Conservation (phyloP, 1,140 invertebrate genomes). For the Triops cancriformis region DNA sequence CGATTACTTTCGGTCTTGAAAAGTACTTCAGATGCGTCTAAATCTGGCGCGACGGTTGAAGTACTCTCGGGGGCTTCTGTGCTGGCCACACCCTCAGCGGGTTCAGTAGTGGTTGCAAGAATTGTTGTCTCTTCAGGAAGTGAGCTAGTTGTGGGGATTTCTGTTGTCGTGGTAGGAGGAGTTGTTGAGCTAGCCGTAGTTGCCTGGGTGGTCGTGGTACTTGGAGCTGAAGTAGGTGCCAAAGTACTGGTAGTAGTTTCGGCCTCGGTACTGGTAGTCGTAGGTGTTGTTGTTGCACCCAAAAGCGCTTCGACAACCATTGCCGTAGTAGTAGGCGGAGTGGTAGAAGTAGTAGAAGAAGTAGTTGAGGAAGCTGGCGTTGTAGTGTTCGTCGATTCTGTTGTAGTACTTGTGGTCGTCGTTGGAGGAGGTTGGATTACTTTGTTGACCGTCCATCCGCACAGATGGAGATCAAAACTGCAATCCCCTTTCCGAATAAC, state of each 20-base stretch:
- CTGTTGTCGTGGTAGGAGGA: background rate
- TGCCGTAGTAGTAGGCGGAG: background rate
- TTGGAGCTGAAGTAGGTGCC: background rate
- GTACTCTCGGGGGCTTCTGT: background rate
- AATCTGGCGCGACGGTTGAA: background rate
- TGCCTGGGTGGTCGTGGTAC: no score
- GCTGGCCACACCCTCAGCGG: background rate
- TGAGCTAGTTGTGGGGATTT: background rate
- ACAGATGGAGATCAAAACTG: slow-evolving; percentile 23
- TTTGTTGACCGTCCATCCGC: slow-evolving; percentile 24
- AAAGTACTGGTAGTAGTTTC: background rate
- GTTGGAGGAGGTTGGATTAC: background rate
- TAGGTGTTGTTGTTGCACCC: background rate
- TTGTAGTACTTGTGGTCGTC: slow-evolving; percentile 20
- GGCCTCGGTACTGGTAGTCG: background rate
- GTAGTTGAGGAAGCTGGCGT: background rate
- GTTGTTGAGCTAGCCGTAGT: background rate
- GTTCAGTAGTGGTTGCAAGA: background rate
- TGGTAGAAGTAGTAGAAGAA: background rate
- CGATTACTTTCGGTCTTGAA: background rate
- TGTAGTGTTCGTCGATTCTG: background rate
- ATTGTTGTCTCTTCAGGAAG: background rate
- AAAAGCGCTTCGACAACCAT: no score
- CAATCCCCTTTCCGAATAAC: slow-evolving; percentile 16
- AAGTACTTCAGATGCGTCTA: background rate